Conservation (phyloP, 2,888 invertebrate genomes). For the Nymphalis c-album region DNA sequence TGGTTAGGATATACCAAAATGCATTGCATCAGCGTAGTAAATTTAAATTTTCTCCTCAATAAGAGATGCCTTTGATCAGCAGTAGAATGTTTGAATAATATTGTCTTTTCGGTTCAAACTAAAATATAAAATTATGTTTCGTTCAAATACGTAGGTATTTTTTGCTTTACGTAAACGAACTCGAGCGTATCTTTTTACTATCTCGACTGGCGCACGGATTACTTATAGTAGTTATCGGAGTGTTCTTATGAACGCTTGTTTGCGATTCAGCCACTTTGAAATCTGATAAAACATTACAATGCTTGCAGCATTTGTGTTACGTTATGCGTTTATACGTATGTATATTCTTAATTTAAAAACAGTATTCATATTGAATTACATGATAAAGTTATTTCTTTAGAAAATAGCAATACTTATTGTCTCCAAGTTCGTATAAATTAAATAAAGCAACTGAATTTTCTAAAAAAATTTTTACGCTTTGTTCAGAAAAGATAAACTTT, state of each 20-base stretch:
- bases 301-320: background rate
- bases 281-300: conserved; percentile 21
- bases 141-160: background rate
- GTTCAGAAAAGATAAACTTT: too few species aligned
- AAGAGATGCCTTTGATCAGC: background rate
- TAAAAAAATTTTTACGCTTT: too few species aligned
- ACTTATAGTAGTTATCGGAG: conserved; percentile 15
- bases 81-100: conserved; percentile 5
- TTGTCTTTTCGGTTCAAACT: background rate
- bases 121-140: background rate
- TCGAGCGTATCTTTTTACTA: conserved; percentile 1
- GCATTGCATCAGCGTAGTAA: background rate
- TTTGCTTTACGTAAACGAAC: conserved; percentile 8
- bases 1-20: background rate
- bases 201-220: conserved; percentile 8
- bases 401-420: too few species aligned
- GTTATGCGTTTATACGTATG: background rate
- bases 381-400: background rate
- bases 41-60: background rate
- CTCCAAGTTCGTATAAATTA: too few species aligned
- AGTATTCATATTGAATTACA: background rate
- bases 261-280: conserved; percentile 12
- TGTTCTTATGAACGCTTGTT: conserved; percentile 7
- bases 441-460: too few species aligned
- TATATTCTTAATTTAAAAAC: background rate